Conservation (phyloP, 2,113 vertebrate genomes). For the Galemys pyrenaicus region DNA sequence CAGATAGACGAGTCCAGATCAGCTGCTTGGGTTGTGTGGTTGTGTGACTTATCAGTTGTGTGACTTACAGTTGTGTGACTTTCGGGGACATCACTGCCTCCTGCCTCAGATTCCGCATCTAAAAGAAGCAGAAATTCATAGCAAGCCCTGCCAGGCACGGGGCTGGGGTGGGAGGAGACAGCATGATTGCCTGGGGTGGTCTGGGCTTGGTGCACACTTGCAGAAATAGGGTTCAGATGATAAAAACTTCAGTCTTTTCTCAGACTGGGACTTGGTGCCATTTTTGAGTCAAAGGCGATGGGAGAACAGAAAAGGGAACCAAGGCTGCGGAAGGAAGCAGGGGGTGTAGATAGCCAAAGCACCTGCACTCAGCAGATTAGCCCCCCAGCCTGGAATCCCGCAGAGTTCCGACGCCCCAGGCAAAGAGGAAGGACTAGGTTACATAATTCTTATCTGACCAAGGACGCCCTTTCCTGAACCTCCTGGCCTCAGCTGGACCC, state of each 20-base stretch:
- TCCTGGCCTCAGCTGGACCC: neutral
- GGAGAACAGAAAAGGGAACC: constrained; percentile 46
- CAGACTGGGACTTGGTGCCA: neutral
- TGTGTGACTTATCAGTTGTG: neutral
- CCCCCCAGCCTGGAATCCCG: neutral
- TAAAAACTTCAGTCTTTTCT: neutral
- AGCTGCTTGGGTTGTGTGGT: neutral
- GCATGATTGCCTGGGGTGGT: neutral
- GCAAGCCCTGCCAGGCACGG: neutral
- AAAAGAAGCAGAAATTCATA: neutral
- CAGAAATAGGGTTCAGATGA: neutral
- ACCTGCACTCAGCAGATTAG: constrained; percentile 30
- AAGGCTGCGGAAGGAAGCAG: neutral
- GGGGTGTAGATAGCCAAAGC: neutral
- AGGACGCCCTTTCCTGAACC: neutral
- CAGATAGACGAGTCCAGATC: neutral
- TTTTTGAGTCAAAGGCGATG: neutral
- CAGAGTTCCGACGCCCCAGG: neutral
- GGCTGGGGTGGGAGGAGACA: neutral
- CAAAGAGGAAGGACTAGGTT: neutral
- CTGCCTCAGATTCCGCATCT: neutral
- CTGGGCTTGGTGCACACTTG: neutral
- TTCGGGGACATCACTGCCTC: neutral
- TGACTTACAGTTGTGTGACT: neutral
- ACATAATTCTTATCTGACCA: neutral